Percentiles rank a stretch among this genome's conserved stretches.
Evolutionary conservation across 1,140 invertebrate genomes (phyloP).

Genomic region (Pseudoatta argentina): DNA sequence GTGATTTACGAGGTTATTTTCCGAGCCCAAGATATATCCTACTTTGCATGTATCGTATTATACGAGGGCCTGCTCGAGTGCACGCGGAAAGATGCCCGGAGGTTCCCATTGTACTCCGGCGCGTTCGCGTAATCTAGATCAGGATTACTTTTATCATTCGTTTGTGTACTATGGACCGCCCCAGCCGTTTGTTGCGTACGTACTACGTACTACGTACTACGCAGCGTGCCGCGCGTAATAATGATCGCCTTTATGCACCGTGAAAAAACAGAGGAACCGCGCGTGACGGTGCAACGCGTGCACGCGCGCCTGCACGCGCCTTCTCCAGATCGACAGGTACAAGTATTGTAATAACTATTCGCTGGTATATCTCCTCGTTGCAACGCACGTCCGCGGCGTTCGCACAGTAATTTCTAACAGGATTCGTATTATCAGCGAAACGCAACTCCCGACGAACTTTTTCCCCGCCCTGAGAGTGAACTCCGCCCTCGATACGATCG

Average conservation of each 20-base stretch:
- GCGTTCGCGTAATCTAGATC: slow-evolving; percentile 79
- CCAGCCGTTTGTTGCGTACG: slow-evolving; percentile 56
- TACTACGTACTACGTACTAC: slow-evolving; percentile 1
- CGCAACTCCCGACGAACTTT: slow-evolving; percentile 32
- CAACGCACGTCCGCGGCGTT: slow-evolving; percentile 6
- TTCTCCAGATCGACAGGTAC: slow-evolving; percentile 44
- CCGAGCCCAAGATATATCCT: neutral
- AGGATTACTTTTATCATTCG: slow-evolving; percentile 77
- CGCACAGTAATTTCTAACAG: slow-evolving; percentile 20
- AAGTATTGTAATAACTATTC: slow-evolving; percentile 38
- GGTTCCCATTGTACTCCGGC: slow-evolving; percentile 76
- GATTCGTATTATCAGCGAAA: slow-evolving; percentile 37
- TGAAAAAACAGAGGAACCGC: slow-evolving; percentile 27
- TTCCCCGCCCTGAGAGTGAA: slow-evolving; percentile 19
- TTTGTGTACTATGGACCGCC: slow-evolving; percentile 51
- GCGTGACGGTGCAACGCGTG: slow-evolving; percentile 48
- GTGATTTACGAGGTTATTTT: slow-evolving; percentile 43
- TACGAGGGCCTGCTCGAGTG: slow-evolving; percentile 65
- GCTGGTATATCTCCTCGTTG: slow-evolving; percentile 21
- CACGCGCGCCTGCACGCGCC: slow-evolving; percentile 35
- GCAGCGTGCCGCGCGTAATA: slow-evolving; percentile 64
- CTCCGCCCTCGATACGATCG: slow-evolving; percentile 41
- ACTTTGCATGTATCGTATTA: neutral
- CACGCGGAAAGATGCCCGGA: slow-evolving; percentile 73
- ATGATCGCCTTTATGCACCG: slow-evolving; percentile 72